phyloP scores from a whole-genome alignment of 1,140 invertebrate genomes.

The Drosophila nebulosa region DNA sequence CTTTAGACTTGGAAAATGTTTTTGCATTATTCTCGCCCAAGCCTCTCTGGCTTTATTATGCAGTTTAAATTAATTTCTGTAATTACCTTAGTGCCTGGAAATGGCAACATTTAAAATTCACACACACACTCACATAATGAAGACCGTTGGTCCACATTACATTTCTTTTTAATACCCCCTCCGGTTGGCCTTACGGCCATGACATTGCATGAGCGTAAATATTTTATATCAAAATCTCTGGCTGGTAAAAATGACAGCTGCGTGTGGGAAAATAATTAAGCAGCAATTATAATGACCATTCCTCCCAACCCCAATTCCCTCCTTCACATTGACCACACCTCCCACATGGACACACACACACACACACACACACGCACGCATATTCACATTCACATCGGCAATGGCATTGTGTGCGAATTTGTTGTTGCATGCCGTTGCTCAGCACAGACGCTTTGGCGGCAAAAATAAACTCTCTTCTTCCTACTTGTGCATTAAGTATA shows the following conservation, averaged over 20 bases:
- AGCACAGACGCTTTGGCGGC: conserved; percentile 54
- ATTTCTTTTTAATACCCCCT: background rate
- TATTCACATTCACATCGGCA: background rate
- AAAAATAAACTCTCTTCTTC: background rate
- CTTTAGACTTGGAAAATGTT: conserved; percentile 7
- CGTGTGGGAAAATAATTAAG: conserved; percentile 67
- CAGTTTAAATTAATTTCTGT: conserved; percentile 77
- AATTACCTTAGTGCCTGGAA: conserved; percentile 69
- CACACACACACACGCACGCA: background rate
- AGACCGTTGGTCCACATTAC: conserved; percentile 8
- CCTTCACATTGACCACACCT: background rate
- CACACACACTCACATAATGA: background rate
- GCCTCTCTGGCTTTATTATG: conserved; percentile 42
- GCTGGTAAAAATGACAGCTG: conserved; percentile 64
- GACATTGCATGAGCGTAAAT: conserved; percentile 59
- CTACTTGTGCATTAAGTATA: conserved; percentile 23
- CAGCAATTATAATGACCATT: conserved; percentile 34
- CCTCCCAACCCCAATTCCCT: background rate
- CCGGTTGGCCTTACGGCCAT: conserved; percentile 43
- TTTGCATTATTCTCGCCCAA: conserved; percentile 19
- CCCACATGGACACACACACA: background rate
- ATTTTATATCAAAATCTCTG: conserved; percentile 48
- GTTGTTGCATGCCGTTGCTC: background rate
- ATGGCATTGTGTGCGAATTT: conserved; percentile 5
- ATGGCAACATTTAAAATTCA: conserved; percentile 49